Conservation (phyloP, 1,140 invertebrate genomes). For the Orchestia grillus region DNA sequence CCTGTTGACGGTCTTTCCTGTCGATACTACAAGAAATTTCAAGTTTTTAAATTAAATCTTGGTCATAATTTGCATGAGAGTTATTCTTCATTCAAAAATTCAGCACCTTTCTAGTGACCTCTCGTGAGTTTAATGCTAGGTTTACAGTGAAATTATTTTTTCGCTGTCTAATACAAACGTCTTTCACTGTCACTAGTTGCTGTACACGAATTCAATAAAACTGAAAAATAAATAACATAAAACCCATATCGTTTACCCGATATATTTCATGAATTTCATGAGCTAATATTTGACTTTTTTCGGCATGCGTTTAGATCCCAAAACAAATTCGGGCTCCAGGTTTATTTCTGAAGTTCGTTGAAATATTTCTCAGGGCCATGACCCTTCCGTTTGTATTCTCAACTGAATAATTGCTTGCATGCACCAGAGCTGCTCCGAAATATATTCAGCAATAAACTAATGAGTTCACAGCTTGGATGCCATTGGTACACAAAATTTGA, state of each 20-base stretch:
- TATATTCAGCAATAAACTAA: not conserved
- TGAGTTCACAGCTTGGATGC: not conserved
- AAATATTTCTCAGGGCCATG: not conserved
- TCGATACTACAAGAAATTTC: no score
- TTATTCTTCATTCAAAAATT: no score
- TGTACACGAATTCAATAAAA: not conserved
- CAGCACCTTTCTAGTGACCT: no score
- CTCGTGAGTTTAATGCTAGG: no score
- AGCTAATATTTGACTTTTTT: not conserved
- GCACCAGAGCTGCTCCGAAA: not conserved
- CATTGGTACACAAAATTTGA: not conserved
- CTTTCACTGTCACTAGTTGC: not conserved
- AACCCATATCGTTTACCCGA: not conserved
- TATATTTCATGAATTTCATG: not conserved
- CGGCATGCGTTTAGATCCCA: not conserved
- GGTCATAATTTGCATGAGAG: no score
- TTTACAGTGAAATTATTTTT: no score
- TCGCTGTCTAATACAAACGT: not conserved
- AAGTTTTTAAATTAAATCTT: no score
- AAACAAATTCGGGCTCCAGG: not conserved
- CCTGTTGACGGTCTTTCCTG: no score
- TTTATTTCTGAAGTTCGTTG: not conserved
- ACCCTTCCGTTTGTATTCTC: not conserved
- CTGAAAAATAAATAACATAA: not conserved
- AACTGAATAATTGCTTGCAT: not conserved